Percentiles rank a stretch among this genome's conserved stretches.
These are phyloP conservation scores for Cydia fagiglandana DNA, from an alignment of 1,140 invertebrate species.

Conservation along the genomic window DNA sequence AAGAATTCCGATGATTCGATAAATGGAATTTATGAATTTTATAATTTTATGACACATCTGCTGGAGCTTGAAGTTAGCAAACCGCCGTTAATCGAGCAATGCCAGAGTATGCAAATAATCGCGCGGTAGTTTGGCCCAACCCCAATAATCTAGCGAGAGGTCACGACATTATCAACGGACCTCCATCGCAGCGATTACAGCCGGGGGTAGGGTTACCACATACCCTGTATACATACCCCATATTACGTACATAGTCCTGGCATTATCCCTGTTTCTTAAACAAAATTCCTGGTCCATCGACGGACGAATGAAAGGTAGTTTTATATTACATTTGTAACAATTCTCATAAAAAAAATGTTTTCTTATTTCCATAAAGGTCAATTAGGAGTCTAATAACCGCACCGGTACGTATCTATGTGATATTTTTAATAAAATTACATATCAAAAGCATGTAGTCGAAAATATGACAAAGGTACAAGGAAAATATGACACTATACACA, in stretches of 20 bases:
- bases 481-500: neutral
- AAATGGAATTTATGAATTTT: too few species aligned
- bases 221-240: too few species aligned
- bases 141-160: conserved; percentile 47
- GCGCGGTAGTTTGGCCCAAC: conserved; percentile 33
- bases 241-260: neutral
- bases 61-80: neutral
- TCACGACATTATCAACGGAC: conserved; percentile 67
- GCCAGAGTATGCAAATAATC: conserved; percentile 25
- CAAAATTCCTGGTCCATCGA: neutral
- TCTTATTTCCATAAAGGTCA: too few species aligned
- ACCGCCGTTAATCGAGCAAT: conserved; percentile 16
- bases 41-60: conserved; percentile 17
- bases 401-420: too few species aligned
- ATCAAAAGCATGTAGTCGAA: neutral
- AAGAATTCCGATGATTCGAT: neutral
- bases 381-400: too few species aligned
- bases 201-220: conserved; percentile 51
- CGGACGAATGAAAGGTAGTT: neutral
- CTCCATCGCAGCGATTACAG: conserved; percentile 61
- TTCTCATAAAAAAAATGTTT: too few species aligned
- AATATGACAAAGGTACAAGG: neutral
- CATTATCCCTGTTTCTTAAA: neutral
- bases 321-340: too few species aligned
- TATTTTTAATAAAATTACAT: neutral